A percentile compares a stretch with the other conserved stretches of the same genome.
Evolutionary conservation across 2,888 invertebrate genomes (phyloP).

Genomic region (Epinotia nisella): DNA sequence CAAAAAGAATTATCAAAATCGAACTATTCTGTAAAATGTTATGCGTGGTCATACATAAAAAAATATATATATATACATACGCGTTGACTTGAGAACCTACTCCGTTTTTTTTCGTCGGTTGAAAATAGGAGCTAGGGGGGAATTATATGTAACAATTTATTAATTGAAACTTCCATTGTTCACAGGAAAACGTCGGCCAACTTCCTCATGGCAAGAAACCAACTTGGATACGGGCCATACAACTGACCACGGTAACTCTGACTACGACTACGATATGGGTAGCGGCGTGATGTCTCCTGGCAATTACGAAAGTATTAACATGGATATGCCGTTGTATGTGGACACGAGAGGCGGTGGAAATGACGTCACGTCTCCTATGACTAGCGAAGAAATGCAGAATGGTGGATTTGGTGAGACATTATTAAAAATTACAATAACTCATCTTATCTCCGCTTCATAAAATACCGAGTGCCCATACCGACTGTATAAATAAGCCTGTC

Average conservation of each 20-base stretch:
- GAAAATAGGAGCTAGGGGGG: no score
- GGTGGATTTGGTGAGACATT: constrained; percentile 68
- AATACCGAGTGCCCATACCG: constrained; percentile 20
- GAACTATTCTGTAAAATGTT: no score
- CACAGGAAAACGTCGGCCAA: constrained; percentile 80
- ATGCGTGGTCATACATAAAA: no score
- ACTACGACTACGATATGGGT: constrained; percentile 67
- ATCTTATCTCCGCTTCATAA: constrained; percentile 1
- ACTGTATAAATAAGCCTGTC: constrained; percentile 21
- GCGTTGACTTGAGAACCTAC: no score
- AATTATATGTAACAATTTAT: no score
- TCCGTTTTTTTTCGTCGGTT: no score
- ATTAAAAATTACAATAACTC: no score
- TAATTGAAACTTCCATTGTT: constrained; percentile 15
- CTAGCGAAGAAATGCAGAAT: constrained; percentile 75
- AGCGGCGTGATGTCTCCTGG: constrained; percentile 63
- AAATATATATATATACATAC: no score
- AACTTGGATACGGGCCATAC: constrained; percentile 93
- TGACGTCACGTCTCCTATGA: constrained; percentile 72
- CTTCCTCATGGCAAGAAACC: constrained; percentile 94
- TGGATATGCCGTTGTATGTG: constrained; percentile 87
- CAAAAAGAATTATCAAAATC: no score
- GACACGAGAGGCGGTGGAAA: constrained; percentile 83
- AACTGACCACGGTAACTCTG: constrained; percentile 87
- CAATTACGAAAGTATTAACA: constrained; percentile 66